These are phyloP conservation scores for Phodopus roborovskii DNA, from an alignment of 2,113 vertebrate genomes.

Conservation along the genomic window DNA sequence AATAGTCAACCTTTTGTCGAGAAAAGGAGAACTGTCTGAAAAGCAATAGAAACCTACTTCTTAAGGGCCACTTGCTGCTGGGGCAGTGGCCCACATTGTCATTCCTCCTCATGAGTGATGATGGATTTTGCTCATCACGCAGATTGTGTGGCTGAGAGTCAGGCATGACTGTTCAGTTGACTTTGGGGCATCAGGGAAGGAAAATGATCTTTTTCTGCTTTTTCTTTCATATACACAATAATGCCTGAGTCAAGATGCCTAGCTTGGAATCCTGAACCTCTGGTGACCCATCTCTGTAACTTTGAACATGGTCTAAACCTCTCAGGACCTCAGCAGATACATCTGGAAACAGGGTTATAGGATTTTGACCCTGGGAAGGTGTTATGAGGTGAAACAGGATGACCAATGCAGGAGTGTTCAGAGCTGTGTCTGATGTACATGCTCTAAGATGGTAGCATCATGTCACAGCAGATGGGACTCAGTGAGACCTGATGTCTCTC, in stretches of 20 bases:
- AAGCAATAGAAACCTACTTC: not conserved
- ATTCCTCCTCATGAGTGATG: not conserved
- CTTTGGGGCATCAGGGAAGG: not conserved
- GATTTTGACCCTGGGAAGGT: not conserved
- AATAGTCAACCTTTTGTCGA: not conserved
- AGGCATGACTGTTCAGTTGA: no score
- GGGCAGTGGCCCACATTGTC: fast-evolving
- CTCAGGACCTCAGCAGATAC: not conserved
- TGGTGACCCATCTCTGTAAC: not conserved
- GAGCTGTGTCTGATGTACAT: not conserved
- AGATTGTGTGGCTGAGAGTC: not conserved
- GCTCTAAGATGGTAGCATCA: not conserved
- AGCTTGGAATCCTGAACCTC: not conserved
- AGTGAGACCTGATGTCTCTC: not conserved
- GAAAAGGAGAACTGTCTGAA: not conserved
- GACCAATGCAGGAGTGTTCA: not conserved
- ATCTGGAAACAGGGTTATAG: not conserved
- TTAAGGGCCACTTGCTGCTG: not conserved
- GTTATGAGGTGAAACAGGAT: not conserved
- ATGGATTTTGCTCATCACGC: not conserved
- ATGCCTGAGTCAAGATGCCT: not conserved
- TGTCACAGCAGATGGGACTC: fast-evolving
- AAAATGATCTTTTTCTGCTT: not conserved
- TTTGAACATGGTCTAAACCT: not conserved
- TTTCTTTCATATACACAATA: not conserved